These are phyloP conservation scores for Agonopterix alstromeriana DNA, from an alignment of 2,888 invertebrate species.

Conservation along the genomic window DNA sequence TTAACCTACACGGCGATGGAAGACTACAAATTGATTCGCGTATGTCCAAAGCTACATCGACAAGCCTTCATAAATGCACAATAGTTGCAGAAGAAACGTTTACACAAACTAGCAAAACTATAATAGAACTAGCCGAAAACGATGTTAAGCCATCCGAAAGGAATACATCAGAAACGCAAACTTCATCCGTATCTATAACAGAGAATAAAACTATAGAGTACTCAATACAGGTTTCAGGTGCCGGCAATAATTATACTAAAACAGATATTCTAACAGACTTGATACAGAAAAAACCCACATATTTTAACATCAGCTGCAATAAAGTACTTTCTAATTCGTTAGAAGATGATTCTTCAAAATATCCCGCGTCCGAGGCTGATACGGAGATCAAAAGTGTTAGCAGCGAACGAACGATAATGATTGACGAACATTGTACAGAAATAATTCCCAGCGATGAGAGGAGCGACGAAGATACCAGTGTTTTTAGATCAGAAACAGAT, in stretches of 20 bases:
- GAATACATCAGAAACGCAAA: slow-evolving; percentile 56
- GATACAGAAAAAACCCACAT: slow-evolving; percentile 1
- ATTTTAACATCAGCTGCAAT: slow-evolving; percentile 6
- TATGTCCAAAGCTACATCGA: slow-evolving; percentile 16
- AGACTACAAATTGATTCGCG: slow-evolving; percentile 11
- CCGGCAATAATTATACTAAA: slow-evolving; percentile 9
- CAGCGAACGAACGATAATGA: slow-evolving; percentile 23
- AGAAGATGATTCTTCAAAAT: slow-evolving; percentile 32
- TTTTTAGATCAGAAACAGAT: slow-evolving; percentile 25
- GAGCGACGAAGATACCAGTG: slow-evolving; percentile 19
- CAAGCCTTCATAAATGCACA: slow-evolving; percentile 27
- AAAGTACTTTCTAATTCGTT: slow-evolving; percentile 3
- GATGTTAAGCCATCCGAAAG: slow-evolving; percentile 26
- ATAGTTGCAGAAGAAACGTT: slow-evolving; percentile 49
- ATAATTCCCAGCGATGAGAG: slow-evolving; percentile 10
- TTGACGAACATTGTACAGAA: slow-evolving; percentile 5
- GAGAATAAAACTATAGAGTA: slow-evolving; percentile 48
- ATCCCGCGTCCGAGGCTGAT: slow-evolving; percentile 23
- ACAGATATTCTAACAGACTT: background rate
- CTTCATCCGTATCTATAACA: slow-evolving; percentile 51
- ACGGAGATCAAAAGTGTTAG: slow-evolving; percentile 20
- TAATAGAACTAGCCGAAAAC: slow-evolving; percentile 62
- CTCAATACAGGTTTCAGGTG: slow-evolving; percentile 31
- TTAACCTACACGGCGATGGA: slow-evolving; percentile 21
- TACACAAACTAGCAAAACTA: slow-evolving; percentile 78